These are phyloP conservation scores for Erythrocercus mccallii DNA, from an alignment of 2,113 vertebrate species.

Conservation along the genomic window DNA sequence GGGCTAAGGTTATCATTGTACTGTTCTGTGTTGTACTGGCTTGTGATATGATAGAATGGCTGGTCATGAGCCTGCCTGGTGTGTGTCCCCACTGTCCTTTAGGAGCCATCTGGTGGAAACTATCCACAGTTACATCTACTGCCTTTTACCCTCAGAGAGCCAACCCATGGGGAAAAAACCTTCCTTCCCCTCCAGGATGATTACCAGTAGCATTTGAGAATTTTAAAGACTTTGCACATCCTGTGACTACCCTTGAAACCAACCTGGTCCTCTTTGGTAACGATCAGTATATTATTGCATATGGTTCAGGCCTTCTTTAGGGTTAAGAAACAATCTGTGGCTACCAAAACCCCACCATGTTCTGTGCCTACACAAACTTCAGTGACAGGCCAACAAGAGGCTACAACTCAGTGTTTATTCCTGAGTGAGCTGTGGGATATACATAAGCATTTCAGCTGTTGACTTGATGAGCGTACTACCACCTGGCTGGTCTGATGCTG, in stretches of 20 bases:
- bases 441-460: neutral
- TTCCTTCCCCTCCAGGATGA: neutral
- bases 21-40: neutral
- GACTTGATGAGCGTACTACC: neutral
- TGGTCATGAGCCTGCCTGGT: neutral
- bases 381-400: neutral
- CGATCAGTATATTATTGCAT: neutral
- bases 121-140: neutral
- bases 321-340: neutral
- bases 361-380: neutral
- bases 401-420: neutral
- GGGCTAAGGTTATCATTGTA: neutral
- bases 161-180: neutral
- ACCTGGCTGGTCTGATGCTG: neutral
- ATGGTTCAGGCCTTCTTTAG: neutral
- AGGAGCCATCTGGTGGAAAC: neutral
- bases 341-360: rapidly evolving
- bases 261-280: neutral
- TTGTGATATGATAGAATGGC: neutral
- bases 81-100: neutral
- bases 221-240: neutral
- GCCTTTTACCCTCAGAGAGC: neutral
- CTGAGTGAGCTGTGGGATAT: neutral
- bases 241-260: neutral
- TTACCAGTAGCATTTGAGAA: neutral